These are phyloP conservation scores for Limnephilus auricula DNA, from an alignment of 2,888 invertebrate genomes.

Conservation along the genomic window DNA sequence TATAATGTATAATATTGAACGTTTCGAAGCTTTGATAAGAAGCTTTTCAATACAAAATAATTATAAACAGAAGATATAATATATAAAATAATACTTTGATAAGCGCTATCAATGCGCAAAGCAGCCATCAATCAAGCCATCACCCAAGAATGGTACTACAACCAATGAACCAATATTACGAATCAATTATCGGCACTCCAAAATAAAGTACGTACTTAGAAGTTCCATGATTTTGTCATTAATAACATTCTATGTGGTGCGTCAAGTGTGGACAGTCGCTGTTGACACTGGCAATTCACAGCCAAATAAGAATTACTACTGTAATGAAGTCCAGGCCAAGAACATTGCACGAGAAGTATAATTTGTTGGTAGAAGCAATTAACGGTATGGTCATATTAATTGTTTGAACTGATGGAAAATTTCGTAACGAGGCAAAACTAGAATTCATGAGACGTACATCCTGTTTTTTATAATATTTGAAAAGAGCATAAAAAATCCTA, in stretches of 20 bases:
- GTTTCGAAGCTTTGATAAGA: not conserved
- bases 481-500: not conserved
- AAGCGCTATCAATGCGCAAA: not conserved
- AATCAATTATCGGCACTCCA: conserved; percentile 35
- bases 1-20: not conserved
- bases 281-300: conserved; percentile 27
- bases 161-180: not conserved
- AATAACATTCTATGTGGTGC: conserved; percentile 6
- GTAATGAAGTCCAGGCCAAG: conserved; percentile 1
- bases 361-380: conserved; percentile 18
- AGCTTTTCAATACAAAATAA: not conserved
- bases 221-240: conserved; percentile 37
- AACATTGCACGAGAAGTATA: conserved; percentile 19
- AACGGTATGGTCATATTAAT: not conserved
- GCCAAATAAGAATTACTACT: conserved; percentile 16
- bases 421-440: not conserved
- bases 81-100: not conserved
- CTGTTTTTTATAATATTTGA: not conserved
- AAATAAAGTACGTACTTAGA: conserved; percentile 9
- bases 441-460: not conserved
- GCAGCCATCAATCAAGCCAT: not conserved
- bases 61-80: not conserved
- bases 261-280: not conserved
- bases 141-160: not conserved
- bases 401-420: conserved; percentile 29